Evolutionary conservation across 2,113 vertebrate genomes (phyloP), one percentile per base, ranked within the genome.

Genomic region (Propithecus coquereli): DNA sequence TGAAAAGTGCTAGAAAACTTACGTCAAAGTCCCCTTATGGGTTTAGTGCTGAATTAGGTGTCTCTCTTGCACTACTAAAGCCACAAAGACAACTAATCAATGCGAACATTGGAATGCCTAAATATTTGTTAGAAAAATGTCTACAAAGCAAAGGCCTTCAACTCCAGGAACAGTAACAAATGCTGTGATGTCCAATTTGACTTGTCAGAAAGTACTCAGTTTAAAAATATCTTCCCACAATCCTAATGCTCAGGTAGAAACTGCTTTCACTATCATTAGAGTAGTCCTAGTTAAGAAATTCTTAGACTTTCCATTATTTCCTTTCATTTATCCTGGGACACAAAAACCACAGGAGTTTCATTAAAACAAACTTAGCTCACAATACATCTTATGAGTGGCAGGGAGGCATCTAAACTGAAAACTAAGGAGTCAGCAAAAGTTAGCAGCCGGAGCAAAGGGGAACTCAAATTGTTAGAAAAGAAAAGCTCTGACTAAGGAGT

Each of bases 111-210:
- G 95, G 74, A 97, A 93, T 95, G 96, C 97, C 94, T 85, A 98
- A 98, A 98, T 97, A 98, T 98, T 98, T 98, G 96, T 93, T 97
- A 82, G 77, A 91, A 96, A 97, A 54, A 89, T 94, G 94, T 93
- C 50, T 90, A 97, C 70, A 91, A 97, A 97, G 87, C 20, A 89
- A 97, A 97, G 82, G 79, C 45, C 95, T 85, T 73, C 45, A 34
- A 47, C 79, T 88, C 80, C 86, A 96, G 50, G 52, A 95, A 96
- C 92, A 65, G 30, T 90, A 65, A 96, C 50, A 89, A 93, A 96
- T 73, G 92, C 66, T 82, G 50, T 94, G 68, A 92, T 96, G 54
- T 76, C 71, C 95, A 77, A 52, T 88, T 81, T 96, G 94, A 89
- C 77, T 93, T 91, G 45, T 37, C 80, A 43, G 45, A 74, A 95